Conservation (phyloP, 2,888 invertebrate genomes). For the Listrodromus nycthemerus region DNA sequence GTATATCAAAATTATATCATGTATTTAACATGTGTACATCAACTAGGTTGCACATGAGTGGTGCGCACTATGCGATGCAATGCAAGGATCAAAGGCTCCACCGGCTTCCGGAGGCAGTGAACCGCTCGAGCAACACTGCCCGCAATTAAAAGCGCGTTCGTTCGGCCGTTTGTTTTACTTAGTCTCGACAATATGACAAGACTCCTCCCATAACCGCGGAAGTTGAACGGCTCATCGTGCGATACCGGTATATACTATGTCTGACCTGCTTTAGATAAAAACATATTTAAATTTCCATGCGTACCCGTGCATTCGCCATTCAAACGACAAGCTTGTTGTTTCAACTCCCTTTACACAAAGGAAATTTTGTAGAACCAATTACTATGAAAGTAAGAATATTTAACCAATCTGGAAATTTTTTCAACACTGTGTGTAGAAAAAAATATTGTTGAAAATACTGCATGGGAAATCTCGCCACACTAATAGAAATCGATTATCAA, state of each 20-base stretch:
- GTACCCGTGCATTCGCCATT: neutral
- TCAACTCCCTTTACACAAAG: too few relatives aligned
- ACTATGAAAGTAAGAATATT: too few relatives aligned
- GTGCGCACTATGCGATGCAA: conserved; percentile 10
- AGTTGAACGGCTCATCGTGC: neutral
- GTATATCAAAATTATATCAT: neutral
- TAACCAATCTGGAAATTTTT: too few relatives aligned
- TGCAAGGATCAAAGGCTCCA: conserved; percentile 27
- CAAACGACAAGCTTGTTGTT: too few relatives aligned
- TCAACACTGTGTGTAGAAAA: too few relatives aligned
- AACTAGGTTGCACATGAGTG: conserved; percentile 4
- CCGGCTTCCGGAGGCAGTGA: conserved; percentile 3
- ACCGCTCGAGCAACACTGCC: conserved; percentile 34
- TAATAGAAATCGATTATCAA: too few relatives aligned
- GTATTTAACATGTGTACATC: conserved; percentile 16
- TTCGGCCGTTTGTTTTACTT: conserved; percentile 34
- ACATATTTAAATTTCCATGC: neutral
- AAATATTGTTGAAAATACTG: too few relatives aligned
- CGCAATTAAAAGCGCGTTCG: conserved; percentile 58
- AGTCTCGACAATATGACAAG: conserved; percentile 22
- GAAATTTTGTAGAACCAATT: too few relatives aligned
- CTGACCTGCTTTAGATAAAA: neutral
- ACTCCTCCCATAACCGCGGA: neutral
- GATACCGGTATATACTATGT: neutral
- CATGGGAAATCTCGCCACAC: too few relatives aligned